Evolutionary conservation across 2,797 vertebrate genomes (phyloP).

Genomic region (Uromys caudimaculatus): DNA sequence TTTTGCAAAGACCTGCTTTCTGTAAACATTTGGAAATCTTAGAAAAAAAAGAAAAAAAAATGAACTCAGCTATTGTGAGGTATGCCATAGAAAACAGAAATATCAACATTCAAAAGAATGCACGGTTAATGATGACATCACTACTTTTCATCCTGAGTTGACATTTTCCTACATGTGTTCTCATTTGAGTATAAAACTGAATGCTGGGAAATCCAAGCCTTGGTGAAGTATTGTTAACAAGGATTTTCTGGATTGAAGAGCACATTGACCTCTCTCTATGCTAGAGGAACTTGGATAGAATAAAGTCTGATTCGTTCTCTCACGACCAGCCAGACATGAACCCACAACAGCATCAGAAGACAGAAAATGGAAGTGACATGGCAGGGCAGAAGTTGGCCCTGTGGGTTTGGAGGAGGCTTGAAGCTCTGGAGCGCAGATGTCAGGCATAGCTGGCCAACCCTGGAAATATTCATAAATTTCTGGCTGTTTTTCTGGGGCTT

Average conservation of each 20-base stretch:
- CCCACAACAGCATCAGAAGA: slow-evolving; percentile 9
- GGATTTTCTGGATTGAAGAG: slow-evolving; percentile 69
- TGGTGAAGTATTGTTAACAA: slow-evolving; percentile 57
- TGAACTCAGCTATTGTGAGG: neutral
- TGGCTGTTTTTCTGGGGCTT: slow-evolving; percentile 60
- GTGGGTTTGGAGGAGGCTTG: slow-evolving; percentile 27
- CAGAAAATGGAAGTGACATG: slow-evolving; percentile 32
- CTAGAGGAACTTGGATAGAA: slow-evolving; percentile 36
- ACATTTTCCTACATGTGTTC: slow-evolving; percentile 30
- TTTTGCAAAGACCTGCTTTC: neutral
- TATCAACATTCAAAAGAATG: slow-evolving; percentile 37
- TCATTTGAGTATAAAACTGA: slow-evolving; percentile 50
- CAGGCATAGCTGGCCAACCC: slow-evolving; percentile 59
- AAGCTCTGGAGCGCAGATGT: slow-evolving; percentile 71
- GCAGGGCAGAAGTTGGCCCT: neutral
- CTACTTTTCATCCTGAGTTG: slow-evolving; percentile 23
- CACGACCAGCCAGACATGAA: neutral
- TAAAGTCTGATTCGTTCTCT: slow-evolving; percentile 35
- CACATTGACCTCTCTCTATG: neutral
- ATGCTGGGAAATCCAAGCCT: slow-evolving; percentile 51
- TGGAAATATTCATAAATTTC: slow-evolving; percentile 76
- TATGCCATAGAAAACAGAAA: slow-evolving; percentile 46
- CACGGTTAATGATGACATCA: neutral
- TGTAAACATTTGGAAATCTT: neutral
- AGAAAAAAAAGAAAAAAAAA: neutral